Evolutionary conservation across 2,797 vertebrate genomes (phyloP), one percentile per base, ranked within the genome.

Genomic region (Falco peregrinus): DNA sequence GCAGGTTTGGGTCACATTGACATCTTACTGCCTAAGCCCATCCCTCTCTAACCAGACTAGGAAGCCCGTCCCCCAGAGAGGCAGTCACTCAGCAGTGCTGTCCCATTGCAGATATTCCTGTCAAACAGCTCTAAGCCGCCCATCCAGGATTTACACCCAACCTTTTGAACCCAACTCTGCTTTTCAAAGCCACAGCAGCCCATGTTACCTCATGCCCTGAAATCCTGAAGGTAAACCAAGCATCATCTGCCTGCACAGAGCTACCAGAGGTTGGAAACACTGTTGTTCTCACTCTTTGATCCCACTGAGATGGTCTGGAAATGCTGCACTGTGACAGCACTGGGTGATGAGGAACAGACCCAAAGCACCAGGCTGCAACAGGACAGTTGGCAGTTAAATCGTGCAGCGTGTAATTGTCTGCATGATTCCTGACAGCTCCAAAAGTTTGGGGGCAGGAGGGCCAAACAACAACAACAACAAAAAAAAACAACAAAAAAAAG

Each of bases 181-280:
- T 51, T 75, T 79, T 33, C 74, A 54, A 69, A 84, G 25, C 22
- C 41, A 33, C 18, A 39, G n/a, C 48, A 81, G 19, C 41, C 60
- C 48, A n/a, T 0, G 0, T 28, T 54, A 28, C 28, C 31, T 48
- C 35, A 15, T 28, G 53, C 12, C 28, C 43, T 77, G 64, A 87
- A 87, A 87, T 45, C 19, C 68, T 39, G 35, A 16, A 68, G 41
- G 69, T 13, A 45, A 70, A 83, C 41, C n/a, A 64, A 90, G 6
- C 61, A 57, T 29, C 35, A 33, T 33, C 37, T 84, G 50, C 35
- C 63, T 47, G 7, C 13, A 8, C 19, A 67, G 60, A 57, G 50
- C n/a, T 54, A 48, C 14, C 11, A 31, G 1, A 31, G 5, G 50
- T 41, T 54, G 67, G 61, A 75, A 77, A 25, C 1, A 4, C 39